A percentile compares a stretch with the other conserved stretches of the same genome.
Conservation (phyloP, 53 echinoderm and acorn worm genomes). For the Crossaster papposus region DNA sequence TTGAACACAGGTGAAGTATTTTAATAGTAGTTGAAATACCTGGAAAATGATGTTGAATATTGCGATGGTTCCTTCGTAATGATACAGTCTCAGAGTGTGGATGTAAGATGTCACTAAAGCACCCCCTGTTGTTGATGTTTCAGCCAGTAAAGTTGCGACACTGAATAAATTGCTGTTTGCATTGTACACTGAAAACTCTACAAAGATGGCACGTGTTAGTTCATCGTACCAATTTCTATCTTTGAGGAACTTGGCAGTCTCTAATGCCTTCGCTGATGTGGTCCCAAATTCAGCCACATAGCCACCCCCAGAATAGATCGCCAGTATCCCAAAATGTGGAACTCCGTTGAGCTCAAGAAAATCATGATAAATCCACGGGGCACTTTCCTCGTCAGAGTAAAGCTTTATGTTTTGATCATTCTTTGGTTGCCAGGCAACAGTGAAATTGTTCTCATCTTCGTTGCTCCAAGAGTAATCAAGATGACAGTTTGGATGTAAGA, state of each 20-base stretch:
- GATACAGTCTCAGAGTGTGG: constrained; percentile 77
- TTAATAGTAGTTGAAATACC: constrained; percentile 20
- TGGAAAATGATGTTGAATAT: constrained; percentile 66
- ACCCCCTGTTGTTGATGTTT: constrained; percentile 69
- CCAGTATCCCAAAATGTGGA: constrained; percentile 59
- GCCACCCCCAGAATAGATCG: constrained; percentile 73
- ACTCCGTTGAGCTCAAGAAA: constrained; percentile 65
- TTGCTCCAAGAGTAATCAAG: constrained; percentile 61
- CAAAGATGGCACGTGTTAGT: constrained; percentile 75
- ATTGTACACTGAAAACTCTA: constrained; percentile 81
- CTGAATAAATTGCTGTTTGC: constrained; percentile 82
- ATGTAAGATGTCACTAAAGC: constrained; percentile 47
- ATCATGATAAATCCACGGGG: constrained; percentile 70
- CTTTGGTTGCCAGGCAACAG: constrained; percentile 65
- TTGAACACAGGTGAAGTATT: neutral
- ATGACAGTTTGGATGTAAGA: constrained; percentile 44
- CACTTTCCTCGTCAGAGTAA: constrained; percentile 28
- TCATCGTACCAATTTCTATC: constrained; percentile 72
- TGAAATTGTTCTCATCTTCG: constrained; percentile 61
- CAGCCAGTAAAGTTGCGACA: constrained; percentile 68
- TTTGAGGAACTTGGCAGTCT: constrained; percentile 51
- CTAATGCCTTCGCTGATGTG: constrained; percentile 52
- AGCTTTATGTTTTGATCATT: neutral
- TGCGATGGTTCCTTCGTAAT: constrained; percentile 59
- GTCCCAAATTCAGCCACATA: constrained; percentile 75